Base-by-base conservation (phyloP, 2,113 vertebrate genomes). In the Micronycteris hirsuta region DNA sequence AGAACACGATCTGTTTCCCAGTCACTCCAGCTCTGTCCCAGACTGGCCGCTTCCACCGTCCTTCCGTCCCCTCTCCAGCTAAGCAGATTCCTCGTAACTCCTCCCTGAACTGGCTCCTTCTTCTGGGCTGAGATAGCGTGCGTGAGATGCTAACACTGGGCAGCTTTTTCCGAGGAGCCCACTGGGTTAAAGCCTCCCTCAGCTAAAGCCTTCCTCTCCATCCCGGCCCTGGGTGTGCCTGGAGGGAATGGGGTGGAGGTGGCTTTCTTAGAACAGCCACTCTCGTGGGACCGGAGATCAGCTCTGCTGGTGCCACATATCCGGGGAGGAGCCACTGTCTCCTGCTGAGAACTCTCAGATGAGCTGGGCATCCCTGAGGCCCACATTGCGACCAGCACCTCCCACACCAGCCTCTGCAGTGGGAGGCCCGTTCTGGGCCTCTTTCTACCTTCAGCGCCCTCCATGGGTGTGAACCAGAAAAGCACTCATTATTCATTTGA, bases 221-320 rank as follows among this genome's bases (percentile, higher is more conserved):
- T 4, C 31, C 33, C 22, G 2, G 9, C 31, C 33, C 22, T 3
- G 9, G 0, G 1, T 22, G 2, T 43, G 56, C 52, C 63, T 80
- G 20, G 2, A 17, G 73, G 19, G 65, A 63, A 28, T 6, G 10
- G n/a, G 19, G 47, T 10, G 5, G 15, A 24, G 26, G 1, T 41
- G 17, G n/a, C 58, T 36, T 45, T 58, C 38, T 71, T 28, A 28
- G 54, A 26, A 47, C 61, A 19, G 36, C 31, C 6, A 41, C 31
- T 80, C 80, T 28, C 17, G 1, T 0, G 0, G 28, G 15, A 67
- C 54, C 12, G 45, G 45, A 31, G 11, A 14, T 3, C 5, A 2
- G 7, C 83, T 73, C 84, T 9, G 16, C 31, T 2, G 28, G 24
- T 14, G 28, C 31, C 6, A 0, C 7, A 4, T 20, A 31, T 28